A percentile compares a stretch with the other conserved stretches of the same genome.
phyloP scores from a whole-genome alignment of 2,113 vertebrate species.

The Malurus elegans region DNA sequence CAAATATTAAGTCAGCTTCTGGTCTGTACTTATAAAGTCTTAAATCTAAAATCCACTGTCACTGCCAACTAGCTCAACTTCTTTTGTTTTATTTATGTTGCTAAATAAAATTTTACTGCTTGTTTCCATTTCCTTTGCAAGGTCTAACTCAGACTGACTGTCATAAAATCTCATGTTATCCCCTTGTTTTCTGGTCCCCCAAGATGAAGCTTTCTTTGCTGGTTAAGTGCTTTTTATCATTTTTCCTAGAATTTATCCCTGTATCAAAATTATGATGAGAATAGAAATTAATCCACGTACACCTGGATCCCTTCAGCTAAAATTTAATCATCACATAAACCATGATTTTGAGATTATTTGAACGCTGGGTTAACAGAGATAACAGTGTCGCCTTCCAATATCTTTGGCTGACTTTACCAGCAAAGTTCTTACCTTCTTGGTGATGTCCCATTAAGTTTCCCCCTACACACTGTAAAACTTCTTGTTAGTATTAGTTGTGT shows the following conservation, averaged over 20 bases:
- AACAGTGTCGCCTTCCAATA: background rate
- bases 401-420: background rate
- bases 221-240: background rate
- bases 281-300: background rate
- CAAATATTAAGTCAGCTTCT: background rate
- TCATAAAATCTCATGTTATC: background rate
- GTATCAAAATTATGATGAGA: background rate
- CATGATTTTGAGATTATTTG: background rate
- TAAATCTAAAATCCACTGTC: background rate
- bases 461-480: background rate
- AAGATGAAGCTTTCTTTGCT: background rate
- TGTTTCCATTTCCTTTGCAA: conserved; percentile 20
- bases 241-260: background rate
- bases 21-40: background rate
- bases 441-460: fast-evolving
- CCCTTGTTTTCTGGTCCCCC: background rate
- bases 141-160: background rate
- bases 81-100: background rate
- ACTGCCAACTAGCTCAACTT: background rate
- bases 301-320: background rate
- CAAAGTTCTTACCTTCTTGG: background rate
- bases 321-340: background rate
- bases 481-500: background rate
- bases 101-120: background rate
- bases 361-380: background rate